Percentiles rank a stretch among this genome's conserved stretches.
Evolutionary conservation across 2,797 vertebrate genomes (phyloP).

Genomic region (Hozukius guyotensis): DNA sequence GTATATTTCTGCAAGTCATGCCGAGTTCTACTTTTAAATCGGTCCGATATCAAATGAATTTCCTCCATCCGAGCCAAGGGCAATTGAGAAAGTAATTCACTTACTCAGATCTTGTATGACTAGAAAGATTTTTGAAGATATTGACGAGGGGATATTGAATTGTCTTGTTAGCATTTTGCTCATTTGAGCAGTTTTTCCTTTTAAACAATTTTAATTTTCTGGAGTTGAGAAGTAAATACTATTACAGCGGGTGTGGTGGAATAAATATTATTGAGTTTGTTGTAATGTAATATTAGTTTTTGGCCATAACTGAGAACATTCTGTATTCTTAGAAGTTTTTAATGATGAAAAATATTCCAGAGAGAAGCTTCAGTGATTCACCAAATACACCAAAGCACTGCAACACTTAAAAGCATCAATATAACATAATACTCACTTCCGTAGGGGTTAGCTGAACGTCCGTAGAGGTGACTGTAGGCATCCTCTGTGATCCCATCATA

Average conservation of each 20-base stretch:
- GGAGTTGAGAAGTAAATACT: background rate
- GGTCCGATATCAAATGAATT: slow-evolving; percentile 53
- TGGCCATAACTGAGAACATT: background rate
- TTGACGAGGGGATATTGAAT: background rate
- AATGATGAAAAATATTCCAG: background rate
- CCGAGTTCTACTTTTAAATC: slow-evolving; percentile 43
- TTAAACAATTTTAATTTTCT: background rate
- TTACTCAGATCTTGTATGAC: slow-evolving; percentile 31
- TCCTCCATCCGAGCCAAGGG: slow-evolving; percentile 33
- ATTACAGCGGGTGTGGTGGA: background rate
- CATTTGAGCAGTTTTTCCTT: background rate
- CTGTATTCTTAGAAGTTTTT: slow-evolving; percentile 14
- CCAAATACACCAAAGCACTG: background rate
- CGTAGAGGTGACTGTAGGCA: slow-evolving; percentile 91
- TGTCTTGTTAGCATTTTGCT: slow-evolving; percentile 1
- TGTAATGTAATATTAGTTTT: background rate
- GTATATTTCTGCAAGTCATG: slow-evolving; percentile 62
- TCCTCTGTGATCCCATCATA: slow-evolving; percentile 95
- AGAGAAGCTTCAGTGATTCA: background rate
- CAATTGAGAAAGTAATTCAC: slow-evolving; percentile 36
- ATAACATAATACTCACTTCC: slow-evolving; percentile 85
- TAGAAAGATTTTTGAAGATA: slow-evolving; percentile 12
- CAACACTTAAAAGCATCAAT: slow-evolving; percentile 1
- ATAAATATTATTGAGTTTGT: background rate
- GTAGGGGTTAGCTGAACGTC: slow-evolving; percentile 89